Evolutionary conservation across 2,797 vertebrate genomes (phyloP).

Genomic region (Avahi laniger): DNA sequence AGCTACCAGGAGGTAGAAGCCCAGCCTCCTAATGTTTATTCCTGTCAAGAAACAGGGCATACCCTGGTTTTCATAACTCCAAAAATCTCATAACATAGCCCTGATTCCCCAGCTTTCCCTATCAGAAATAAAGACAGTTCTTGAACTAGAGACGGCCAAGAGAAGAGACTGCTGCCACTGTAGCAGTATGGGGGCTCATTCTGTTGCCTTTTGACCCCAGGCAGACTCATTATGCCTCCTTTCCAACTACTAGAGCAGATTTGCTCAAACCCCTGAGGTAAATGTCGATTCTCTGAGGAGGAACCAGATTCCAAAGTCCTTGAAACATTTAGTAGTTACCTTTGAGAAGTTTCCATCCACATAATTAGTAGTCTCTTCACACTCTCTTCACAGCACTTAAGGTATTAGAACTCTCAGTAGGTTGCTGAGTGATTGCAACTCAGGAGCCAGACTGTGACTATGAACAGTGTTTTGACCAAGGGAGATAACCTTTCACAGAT

Average conservation of each 20-base stretch:
- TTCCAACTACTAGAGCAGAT: not conserved
- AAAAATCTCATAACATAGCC: not conserved
- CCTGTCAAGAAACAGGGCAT: not conserved
- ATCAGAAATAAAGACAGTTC: not conserved
- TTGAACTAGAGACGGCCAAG: not conserved
- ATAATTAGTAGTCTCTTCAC: constrained; percentile 6
- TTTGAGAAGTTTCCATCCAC: not conserved
- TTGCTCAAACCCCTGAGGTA: not conserved
- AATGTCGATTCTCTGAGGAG: not conserved
- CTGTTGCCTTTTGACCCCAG: not conserved
- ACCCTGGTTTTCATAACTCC: not conserved
- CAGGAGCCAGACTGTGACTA: not conserved
- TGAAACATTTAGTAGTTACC: not conserved
- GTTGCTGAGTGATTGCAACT: not conserved
- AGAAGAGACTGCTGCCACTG: not conserved
- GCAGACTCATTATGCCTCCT: not conserved
- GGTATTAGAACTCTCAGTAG: not conserved
- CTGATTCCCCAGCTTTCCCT: not conserved
- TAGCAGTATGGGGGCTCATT: not conserved
- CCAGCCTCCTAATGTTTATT: not conserved
- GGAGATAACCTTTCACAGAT: not conserved
- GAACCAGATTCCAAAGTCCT: not conserved
- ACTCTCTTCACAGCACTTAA: constrained; percentile 32
- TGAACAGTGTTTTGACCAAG: not conserved
- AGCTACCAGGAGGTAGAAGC: not conserved